Evolutionary conservation across 2,113 vertebrate genomes (phyloP).

Genomic region (Nestor notabilis): DNA sequence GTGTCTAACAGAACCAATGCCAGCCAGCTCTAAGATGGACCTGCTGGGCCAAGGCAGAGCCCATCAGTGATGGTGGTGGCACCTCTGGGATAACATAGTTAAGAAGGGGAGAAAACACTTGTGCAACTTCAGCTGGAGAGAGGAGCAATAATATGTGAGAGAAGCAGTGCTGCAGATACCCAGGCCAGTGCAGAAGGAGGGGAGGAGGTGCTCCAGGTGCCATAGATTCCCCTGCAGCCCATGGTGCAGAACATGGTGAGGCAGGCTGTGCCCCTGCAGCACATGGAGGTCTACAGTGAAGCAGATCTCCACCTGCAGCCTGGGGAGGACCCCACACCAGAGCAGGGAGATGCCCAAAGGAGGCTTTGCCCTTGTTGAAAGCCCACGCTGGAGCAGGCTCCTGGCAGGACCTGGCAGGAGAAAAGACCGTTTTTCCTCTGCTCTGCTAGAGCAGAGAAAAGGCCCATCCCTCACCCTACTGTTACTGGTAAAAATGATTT

Average conservation of each 20-base stretch:
- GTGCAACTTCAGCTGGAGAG: not conserved
- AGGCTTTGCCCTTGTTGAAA: not conserved
- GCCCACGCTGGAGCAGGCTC: not conserved
- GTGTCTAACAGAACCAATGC: not conserved
- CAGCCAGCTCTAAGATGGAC: not conserved
- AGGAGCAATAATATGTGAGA: not conserved
- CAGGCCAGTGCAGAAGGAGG: not conserved
- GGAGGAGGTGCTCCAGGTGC: not conserved
- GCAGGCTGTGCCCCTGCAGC: not conserved
- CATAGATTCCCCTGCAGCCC: not conserved
- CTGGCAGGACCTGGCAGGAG: not conserved
- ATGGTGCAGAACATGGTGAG: not conserved
- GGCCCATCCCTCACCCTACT: not conserved
- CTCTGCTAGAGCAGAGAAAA: not conserved
- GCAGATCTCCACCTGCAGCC: not conserved
- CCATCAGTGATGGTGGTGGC: not conserved
- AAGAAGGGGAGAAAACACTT: not conserved
- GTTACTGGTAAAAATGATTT: not conserved
- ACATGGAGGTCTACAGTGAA: not conserved
- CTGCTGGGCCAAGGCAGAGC: not conserved
- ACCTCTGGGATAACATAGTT: not conserved
- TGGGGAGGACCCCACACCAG: not conserved
- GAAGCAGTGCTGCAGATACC: not conserved
- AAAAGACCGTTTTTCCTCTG: no score
- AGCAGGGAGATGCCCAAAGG: not conserved